Base-by-base conservation (phyloP, 2,888 invertebrate genomes). In the Coelogynopora nodosa region DNA sequence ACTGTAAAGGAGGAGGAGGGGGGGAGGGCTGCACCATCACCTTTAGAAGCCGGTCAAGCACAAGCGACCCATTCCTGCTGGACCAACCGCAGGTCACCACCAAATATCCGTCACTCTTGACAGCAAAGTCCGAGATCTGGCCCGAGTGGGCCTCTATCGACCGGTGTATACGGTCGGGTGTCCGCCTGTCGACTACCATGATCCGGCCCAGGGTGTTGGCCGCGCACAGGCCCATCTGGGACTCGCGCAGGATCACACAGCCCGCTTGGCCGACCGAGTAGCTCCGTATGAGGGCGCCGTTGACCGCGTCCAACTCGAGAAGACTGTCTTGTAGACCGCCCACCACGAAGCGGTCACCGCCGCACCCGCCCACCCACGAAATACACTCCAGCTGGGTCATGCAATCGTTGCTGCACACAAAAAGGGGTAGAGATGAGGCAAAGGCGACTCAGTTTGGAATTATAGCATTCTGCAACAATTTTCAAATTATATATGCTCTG, bases 41-140 rank as follows among this genome's bases (percentile, higher is more conserved):
- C 67, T 84, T 31, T n/a, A 84, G 82, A 0, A 84, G 27, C 0
- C 84, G 29, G 67, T 84, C 84, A 27, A 30, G 31, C 18, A 84
- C 18, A 84, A 84, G 5, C n/a, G 31, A 67, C 18, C 84, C 84
- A 13, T 84, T 80, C 0, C 84, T 27, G 1, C 27, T 26, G 26
- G 84, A 84, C 84, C 84, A 84, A 0, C 84, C 84, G 27, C 84
- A 84, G n/a, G 84, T 82, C 10, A 84, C 67, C 0, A 84, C 29
- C 67, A 84, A 27, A 30, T 30, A 30, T 27, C 30, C 82, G 23
- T 80, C 27, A 5, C 27, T 28, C 67, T 84, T 31, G 27, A 84
- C 84, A 2, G 84, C 67, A 26, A 84, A 26, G 30, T 84, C 84
- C 31, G 84, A 31, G 0, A 84, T 26, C 10, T 84, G 84, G 0